These are phyloP conservation scores for Vulpes ferrilata DNA, from an alignment of 2,113 vertebrate genomes.

Conservation along the genomic window DNA sequence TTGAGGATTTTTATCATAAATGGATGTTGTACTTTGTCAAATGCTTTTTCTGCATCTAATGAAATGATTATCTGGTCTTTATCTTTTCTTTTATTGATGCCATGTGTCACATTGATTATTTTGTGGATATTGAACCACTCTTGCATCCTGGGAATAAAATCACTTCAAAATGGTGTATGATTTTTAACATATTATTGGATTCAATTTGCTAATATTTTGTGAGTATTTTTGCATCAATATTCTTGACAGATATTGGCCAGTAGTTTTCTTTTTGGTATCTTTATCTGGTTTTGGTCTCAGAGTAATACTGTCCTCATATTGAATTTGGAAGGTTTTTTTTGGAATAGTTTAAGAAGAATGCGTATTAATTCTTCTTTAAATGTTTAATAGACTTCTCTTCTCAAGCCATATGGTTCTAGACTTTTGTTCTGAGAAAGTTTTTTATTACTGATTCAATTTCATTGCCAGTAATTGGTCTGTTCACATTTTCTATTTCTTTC, in stretches of 20 bases:
- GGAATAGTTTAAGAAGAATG: neutral
- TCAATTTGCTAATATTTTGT: neutral
- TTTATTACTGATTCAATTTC: neutral
- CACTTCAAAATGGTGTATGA: neutral
- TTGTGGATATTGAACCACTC: neutral
- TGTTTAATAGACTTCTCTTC: neutral
- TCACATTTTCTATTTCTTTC: neutral
- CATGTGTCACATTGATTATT: neutral
- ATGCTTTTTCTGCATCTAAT: neutral
- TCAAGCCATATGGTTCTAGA: neutral
- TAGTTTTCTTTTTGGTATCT: neutral
- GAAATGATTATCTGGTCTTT: neutral
- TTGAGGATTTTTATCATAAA: neutral
- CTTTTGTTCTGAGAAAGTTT: neutral
- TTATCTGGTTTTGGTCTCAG: neutral
- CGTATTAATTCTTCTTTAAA: neutral
- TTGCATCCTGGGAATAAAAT: neutral
- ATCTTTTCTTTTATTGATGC: neutral
- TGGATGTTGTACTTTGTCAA: neutral
- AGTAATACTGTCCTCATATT: neutral
- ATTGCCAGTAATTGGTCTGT: neutral
- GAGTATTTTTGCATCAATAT: neutral
- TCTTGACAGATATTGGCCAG: neutral
- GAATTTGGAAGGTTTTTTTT: neutral
- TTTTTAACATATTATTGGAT: neutral